Evolutionary conservation across 2,797 vertebrate genomes (phyloP).

Genomic region (Anguilla anguilla): DNA sequence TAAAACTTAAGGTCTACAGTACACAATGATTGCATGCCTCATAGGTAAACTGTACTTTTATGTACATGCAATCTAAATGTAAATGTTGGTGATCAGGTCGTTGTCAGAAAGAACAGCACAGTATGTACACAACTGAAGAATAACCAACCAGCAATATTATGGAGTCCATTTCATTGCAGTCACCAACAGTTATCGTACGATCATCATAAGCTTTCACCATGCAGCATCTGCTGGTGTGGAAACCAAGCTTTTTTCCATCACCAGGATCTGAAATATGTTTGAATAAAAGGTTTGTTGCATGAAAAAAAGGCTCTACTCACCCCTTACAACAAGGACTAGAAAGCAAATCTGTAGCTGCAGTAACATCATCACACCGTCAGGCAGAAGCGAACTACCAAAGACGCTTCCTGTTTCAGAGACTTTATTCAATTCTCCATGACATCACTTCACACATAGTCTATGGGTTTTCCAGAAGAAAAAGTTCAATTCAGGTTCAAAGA

Average conservation of each 20-base stretch:
- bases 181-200: neutral
- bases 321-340: constrained; percentile 57
- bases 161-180: neutral
- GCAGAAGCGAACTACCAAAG: constrained; percentile 45
- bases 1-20: neutral
- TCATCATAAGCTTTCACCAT: neutral
- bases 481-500: constrained; percentile 15
- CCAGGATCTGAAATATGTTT: neutral
- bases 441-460: constrained; percentile 55
- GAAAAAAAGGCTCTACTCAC: constrained; percentile 58
- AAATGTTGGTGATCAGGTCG: neutral
- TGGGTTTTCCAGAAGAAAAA: constrained; percentile 64
- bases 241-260: neutral
- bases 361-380: constrained; percentile 55
- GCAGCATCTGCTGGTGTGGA: neutral
- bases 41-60: neutral
- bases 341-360: constrained; percentile 52
- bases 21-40: neutral
- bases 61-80: neutral
- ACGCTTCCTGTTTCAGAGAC: constrained; percentile 58
- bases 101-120: neutral
- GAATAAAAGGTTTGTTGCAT: constrained; percentile 4
- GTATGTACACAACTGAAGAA: neutral
- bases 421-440: constrained; percentile 71
- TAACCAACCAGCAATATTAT: neutral